Conservation (phyloP, 2,888 invertebrate genomes). For the Cenopis cana region DNA sequence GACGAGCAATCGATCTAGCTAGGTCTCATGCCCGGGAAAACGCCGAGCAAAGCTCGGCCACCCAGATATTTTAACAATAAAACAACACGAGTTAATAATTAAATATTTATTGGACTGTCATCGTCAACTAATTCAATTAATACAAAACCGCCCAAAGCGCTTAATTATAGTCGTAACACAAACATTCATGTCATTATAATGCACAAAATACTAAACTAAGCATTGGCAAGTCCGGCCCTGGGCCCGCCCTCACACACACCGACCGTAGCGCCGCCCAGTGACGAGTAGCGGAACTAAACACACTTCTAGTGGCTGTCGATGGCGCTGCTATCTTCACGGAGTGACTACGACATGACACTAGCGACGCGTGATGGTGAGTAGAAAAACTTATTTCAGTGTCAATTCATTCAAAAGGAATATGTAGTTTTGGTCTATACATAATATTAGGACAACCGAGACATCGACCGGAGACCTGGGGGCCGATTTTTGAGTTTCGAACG, state of each 20-base stretch:
- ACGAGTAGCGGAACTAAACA: conserved; percentile 6
- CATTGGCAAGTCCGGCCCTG: conserved; percentile 28
- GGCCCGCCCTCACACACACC: conserved; percentile 29
- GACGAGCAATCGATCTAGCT: too few relatives aligned
- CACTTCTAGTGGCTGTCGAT: background rate
- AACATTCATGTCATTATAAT: conserved; percentile 19
- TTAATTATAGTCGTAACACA: conserved; percentile 22
- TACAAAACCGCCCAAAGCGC: conserved; percentile 29
- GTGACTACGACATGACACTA: background rate
- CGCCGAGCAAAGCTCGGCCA: too few relatives aligned
- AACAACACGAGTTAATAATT: background rate
- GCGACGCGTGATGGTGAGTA: background rate
- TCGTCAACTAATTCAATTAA: conserved; percentile 18
- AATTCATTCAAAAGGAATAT: too few relatives aligned
- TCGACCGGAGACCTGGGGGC: too few relatives aligned
- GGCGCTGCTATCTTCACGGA: background rate
- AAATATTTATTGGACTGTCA: conserved; percentile 32
- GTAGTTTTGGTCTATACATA: too few relatives aligned
- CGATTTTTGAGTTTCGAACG: too few relatives aligned
- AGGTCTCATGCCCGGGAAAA: too few relatives aligned
- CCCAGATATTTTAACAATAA: conserved; percentile 2
- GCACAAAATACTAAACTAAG: conserved; percentile 23
- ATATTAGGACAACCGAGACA: too few relatives aligned
- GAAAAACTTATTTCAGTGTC: background rate
- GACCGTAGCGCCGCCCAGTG: background rate